Conservation (phyloP, 2,797 vertebrate species). For the Helicolenus hilgendorfi region DNA sequence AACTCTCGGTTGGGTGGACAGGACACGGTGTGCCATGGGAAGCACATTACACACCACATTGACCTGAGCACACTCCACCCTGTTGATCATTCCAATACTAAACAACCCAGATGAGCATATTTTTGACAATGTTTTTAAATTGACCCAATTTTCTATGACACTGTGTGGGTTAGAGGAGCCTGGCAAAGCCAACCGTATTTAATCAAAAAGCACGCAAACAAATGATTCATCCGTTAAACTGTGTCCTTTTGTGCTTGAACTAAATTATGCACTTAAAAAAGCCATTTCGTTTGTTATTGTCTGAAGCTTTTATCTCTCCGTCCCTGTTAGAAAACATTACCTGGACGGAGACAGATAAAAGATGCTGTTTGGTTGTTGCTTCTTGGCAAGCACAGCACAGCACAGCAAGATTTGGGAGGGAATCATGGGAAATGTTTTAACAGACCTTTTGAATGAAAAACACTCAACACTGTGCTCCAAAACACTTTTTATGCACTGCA, state of each 20-base stretch:
- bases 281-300: slow-evolving; percentile 8
- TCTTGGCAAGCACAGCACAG: neutral
- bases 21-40: slow-evolving; percentile 43
- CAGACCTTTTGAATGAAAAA: neutral
- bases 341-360: slow-evolving; percentile 36
- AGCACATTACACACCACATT: slow-evolving; percentile 25
- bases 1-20: slow-evolving; percentile 12
- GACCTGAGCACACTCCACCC: slow-evolving; percentile 28
- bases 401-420: neutral
- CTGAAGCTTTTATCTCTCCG: slow-evolving; percentile 17
- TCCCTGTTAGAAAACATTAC: slow-evolving; percentile 13
- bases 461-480: neutral
- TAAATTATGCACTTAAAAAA: slow-evolving; percentile 13
- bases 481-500: neutral
- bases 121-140: slow-evolving; percentile 25
- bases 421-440: neutral
- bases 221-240: slow-evolving; percentile 40
- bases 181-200: neutral
- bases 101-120: slow-evolving; percentile 2
- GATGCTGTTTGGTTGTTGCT: neutral
- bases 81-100: slow-evolving; percentile 27
- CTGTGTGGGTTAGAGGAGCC: slow-evolving; percentile 26
- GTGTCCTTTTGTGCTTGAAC: slow-evolving; percentile 15
- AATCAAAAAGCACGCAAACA: slow-evolving; percentile 28
- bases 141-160: slow-evolving; percentile 24